These are phyloP conservation scores for Grammomys surdaster DNA, from an alignment of 2,113 vertebrate genomes.

Conservation along the genomic window DNA sequence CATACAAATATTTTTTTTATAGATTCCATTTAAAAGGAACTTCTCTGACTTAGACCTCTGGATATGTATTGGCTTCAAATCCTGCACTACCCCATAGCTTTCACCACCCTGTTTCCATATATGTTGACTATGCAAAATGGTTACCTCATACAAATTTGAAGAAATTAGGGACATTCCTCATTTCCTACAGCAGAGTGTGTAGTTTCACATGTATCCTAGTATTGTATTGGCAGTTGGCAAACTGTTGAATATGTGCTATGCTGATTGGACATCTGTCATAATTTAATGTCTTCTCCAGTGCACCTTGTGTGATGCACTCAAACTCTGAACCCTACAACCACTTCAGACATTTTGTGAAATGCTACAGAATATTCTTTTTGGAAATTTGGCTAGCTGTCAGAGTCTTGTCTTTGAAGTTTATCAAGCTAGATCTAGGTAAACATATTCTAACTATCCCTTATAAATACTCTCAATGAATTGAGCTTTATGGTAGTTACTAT, in stretches of 20 bases:
- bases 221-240: background rate
- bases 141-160: background rate
- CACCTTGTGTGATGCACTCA: background rate
- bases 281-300: background rate
- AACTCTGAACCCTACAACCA: too few relatives aligned
- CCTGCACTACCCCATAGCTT: background rate
- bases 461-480: background rate
- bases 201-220: background rate
- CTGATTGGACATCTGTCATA: background rate
- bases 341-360: background rate
- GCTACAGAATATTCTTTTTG: background rate
- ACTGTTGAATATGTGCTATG: background rate
- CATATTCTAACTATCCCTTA: background rate
- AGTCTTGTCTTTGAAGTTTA: background rate
- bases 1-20: background rate
- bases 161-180: background rate
- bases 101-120: background rate
- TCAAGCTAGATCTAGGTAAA: background rate
- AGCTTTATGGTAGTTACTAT: background rate
- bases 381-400: background rate
- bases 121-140: background rate
- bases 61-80: background rate
- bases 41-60: background rate
- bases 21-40: background rate
- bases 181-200: background rate